Evolutionary conservation across 30 jellyfish, hydroid and myxozoan genomes (phyloP).

Genomic region (Haliclystus octoradiatus): DNA sequence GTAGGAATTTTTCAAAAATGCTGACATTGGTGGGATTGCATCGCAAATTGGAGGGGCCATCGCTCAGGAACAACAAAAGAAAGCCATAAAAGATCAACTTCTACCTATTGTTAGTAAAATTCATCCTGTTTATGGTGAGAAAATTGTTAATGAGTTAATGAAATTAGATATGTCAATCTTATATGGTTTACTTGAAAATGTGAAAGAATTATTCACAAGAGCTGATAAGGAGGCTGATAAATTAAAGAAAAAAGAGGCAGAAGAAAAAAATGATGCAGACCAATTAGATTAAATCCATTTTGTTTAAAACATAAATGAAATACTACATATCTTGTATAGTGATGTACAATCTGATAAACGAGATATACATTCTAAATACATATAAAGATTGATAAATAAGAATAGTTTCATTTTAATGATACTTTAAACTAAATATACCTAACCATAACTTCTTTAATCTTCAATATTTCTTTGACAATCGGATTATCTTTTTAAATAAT

Average conservation of each 20-base stretch:
- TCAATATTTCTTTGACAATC: no score
- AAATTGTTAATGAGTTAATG: slow-evolving; percentile 37
- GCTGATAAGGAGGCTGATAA: slow-evolving; percentile 59
- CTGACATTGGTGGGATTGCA: slow-evolving; percentile 46
- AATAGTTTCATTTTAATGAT: no score
- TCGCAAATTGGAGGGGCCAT: slow-evolving; percentile 42
- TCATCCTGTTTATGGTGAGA: slow-evolving; percentile 39
- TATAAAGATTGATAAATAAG: no score
- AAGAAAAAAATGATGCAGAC: not conserved
- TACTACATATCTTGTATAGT: not conserved
- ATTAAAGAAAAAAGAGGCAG: slow-evolving; percentile 24
- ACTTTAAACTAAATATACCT: no score
- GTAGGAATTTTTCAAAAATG: slow-evolving; percentile 37
- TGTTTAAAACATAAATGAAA: not conserved
- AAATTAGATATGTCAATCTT: slow-evolving; percentile 33
- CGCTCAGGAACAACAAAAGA: slow-evolving; percentile 49
- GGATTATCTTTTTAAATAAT: no score
- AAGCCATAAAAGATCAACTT: slow-evolving; percentile 34
- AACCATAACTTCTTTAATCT: no score
- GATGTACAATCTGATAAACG: no score
- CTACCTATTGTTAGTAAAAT: slow-evolving; percentile 54
- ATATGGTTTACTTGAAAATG: slow-evolving; percentile 39
- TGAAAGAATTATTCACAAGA: slow-evolving; percentile 23
- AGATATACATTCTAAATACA: no score
- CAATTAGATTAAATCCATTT: not conserved